Conservation (phyloP, 2,888 invertebrate genomes). For the Blastobasis lacticolella region DNA sequence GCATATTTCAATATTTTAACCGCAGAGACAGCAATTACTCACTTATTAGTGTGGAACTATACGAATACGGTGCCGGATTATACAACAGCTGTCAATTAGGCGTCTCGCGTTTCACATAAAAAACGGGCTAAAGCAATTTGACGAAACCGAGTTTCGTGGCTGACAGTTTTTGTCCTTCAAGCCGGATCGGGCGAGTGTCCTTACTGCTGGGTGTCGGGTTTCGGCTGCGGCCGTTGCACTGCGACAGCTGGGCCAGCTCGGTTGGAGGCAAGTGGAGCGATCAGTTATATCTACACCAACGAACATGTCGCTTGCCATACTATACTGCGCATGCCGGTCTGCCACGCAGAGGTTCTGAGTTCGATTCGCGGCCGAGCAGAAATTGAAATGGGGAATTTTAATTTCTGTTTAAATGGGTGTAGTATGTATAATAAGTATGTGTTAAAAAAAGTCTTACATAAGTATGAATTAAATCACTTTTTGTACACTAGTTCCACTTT, state of each 20-base stretch:
- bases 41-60: constrained; percentile 15
- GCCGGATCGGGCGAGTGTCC: constrained; percentile 29
- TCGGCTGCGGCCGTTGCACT: constrained; percentile 26
- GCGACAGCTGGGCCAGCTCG: constrained; percentile 17
- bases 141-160: constrained; percentile 31
- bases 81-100: constrained; percentile 42
- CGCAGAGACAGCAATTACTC: not conserved
- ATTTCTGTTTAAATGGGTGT: too few species aligned
- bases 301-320: too few species aligned
- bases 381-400: too few species aligned
- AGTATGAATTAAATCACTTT: too few species aligned
- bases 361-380: too few species aligned
- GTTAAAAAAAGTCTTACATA: too few species aligned
- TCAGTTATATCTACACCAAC: too few species aligned
- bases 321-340: too few species aligned
- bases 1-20: too few species aligned
- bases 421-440: too few species aligned
- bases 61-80: constrained; percentile 22
- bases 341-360: too few species aligned
- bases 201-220: constrained; percentile 39
- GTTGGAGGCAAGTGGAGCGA: not conserved
- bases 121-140: constrained; percentile 26
- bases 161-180: constrained; percentile 33
- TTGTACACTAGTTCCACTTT: too few species aligned
- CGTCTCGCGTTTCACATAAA: constrained; percentile 43